Conservation (phyloP, 2,888 invertebrate species). For the Eupithecia inturbata region DNA sequence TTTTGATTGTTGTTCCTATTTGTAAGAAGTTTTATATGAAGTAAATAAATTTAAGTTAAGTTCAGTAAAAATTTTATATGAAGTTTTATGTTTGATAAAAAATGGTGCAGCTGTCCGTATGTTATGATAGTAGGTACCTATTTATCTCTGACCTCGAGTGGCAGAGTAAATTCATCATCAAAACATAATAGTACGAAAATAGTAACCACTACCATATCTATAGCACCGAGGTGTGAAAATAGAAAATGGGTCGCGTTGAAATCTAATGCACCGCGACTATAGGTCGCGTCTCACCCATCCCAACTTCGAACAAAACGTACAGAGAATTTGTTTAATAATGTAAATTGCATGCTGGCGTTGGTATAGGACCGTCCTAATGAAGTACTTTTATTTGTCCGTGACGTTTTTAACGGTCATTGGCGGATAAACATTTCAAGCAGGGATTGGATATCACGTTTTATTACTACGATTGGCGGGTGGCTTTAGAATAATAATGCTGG, state of each 20-base stretch:
- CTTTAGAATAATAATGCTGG: conserved; percentile 1
- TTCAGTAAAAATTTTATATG: no score
- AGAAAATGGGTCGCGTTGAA: not conserved
- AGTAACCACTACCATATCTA: no score
- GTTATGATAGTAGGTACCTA: not conserved
- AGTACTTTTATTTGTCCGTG: conserved; percentile 54
- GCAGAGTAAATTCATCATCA: not conserved
- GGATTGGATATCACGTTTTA: conserved; percentile 10
- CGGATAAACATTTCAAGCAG: conserved; percentile 19
- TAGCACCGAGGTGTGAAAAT: no score
- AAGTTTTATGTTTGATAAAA: not conserved
- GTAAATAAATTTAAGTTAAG: no score
- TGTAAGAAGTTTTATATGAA: not conserved
- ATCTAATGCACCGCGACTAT: not conserved
- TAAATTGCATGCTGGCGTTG: conserved; percentile 66
- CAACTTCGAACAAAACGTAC: conserved; percentile 37
- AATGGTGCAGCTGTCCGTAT: not conserved
- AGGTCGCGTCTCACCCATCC: conserved; percentile 18
- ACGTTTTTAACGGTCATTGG: conserved; percentile 19
- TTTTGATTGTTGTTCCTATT: not conserved
- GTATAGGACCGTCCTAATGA: conserved; percentile 57
- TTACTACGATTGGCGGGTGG: not conserved
- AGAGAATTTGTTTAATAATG: conserved; percentile 75
- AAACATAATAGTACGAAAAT: not conserved
- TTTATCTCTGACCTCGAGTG: not conserved